These are phyloP conservation scores for Stichodactyla mertensii DNA, from an alignment of 64 coral and sea anemone species.

Conservation along the genomic window DNA sequence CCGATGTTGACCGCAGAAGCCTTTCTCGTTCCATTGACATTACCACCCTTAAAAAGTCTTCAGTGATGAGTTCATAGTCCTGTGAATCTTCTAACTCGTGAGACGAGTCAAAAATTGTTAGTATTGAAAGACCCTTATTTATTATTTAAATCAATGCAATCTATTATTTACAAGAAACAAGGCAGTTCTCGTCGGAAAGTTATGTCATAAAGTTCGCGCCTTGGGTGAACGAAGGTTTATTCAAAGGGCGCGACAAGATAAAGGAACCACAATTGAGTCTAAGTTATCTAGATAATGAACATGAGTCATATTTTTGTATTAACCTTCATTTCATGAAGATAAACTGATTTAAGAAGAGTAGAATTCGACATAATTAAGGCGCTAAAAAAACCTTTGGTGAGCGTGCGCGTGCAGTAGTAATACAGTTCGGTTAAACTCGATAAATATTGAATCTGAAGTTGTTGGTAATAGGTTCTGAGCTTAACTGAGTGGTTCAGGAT, in stretches of 20 bases:
- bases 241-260: background rate
- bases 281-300: background rate
- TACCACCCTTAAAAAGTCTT: background rate
- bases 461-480: no score
- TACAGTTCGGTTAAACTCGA: background rate
- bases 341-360: background rate
- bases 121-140: background rate
- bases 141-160: slow-evolving; percentile 1
- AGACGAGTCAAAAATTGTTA: background rate
- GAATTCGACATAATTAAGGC: background rate
- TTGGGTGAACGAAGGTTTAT: background rate
- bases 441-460: background rate
- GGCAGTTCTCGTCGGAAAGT: background rate
- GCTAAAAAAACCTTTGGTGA: background rate
- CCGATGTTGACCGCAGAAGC: background rate
- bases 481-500: no score
- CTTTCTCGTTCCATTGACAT: background rate
- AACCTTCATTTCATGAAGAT: background rate
- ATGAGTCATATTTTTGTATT: background rate
- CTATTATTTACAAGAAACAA: background rate
- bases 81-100: background rate
- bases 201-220: background rate
- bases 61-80: background rate
- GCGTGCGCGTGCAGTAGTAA: background rate
- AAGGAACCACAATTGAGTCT: background rate